Percentiles rank a stretch among this genome's conserved stretches.
phyloP scores from a whole-genome alignment of 2,113 vertebrate genomes.

The Butorides virescens region DNA sequence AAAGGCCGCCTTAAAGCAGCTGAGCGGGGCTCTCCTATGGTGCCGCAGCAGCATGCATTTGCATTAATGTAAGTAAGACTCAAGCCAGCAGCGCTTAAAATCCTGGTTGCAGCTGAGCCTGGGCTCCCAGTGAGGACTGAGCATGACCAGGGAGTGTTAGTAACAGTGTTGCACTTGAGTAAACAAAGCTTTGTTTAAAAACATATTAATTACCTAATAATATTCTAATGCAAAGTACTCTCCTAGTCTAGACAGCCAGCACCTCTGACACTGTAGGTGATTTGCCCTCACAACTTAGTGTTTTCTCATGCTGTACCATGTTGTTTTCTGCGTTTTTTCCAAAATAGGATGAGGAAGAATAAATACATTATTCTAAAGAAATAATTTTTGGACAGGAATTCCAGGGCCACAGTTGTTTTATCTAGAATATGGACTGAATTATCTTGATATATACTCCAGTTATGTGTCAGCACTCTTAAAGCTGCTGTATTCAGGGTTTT shows the following conservation, averaged over 20 bases:
- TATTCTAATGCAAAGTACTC: not conserved
- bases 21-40: not conserved
- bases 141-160: not conserved
- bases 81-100: not conserved
- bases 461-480: not conserved
- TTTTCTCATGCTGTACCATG: not conserved
- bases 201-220: not conserved
- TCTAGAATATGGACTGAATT: not conserved
- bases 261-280: not conserved
- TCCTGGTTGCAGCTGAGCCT: not conserved
- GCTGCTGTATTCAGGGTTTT: not conserved
- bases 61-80: not conserved
- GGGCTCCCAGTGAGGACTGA: not conserved
- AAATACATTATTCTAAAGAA: not conserved
- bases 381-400: not conserved
- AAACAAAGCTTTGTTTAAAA: constrained; percentile 4
- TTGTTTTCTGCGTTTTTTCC: not conserved
- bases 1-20: not conserved
- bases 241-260: not conserved
- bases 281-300: not conserved
- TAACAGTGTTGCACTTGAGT: not conserved
- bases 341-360: not conserved
- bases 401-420: not conserved
- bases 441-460: not conserved
- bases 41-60: not conserved